Base-by-base conservation (phyloP, 2,797 vertebrate species). In the Melanotaenia boesemani region DNA sequence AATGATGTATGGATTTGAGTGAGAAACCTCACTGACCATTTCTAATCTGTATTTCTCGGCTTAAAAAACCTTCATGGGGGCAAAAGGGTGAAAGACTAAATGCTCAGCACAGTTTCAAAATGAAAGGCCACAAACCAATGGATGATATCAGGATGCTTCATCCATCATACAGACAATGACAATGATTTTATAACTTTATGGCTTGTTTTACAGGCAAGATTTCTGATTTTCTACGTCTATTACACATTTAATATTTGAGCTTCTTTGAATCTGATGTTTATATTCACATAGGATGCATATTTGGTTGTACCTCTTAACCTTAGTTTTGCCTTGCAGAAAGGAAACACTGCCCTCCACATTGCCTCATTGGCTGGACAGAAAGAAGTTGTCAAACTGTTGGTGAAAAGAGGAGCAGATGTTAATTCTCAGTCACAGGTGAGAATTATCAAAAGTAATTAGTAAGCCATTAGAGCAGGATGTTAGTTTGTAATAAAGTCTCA, bases 311-410 rank as follows among this genome's bases (percentile, higher is more conserved):
- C 4, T 26, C 7, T n/a, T 63, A 54, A 69, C 15, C 12, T 15
- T 58, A n/a, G 60, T 72, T 79, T 37, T 66, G 67, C 63, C 74
- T 22, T 80, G 18, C 93, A 99, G 98, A 99, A 99, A 92, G 98
- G 98, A 74, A 99, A 99, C 86, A 98, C 97, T 3, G 97, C 98
- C 48, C 96, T 99, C 22, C 98, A 99, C 77, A 99, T 99, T n/a
- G 97, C 98, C 12, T 96, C 97, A 10, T 71, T 99, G 90, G 98
- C 98, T 1, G 98, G 98, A 66, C 97, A 99, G 86, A 94, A 92
- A 57, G 97, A 97, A 79, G 97, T 99, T 12, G 97, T 97, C 20
- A 95, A 95, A 63, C 91, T 97, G 39, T 92, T 99, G 32, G 94
- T 99, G 81, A 98, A 97, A 88, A 96, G 97, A 94, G 97, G 96